Evolutionary conservation across 2,113 vertebrate genomes (phyloP).

Genomic region (Phocoena sinus): DNA sequence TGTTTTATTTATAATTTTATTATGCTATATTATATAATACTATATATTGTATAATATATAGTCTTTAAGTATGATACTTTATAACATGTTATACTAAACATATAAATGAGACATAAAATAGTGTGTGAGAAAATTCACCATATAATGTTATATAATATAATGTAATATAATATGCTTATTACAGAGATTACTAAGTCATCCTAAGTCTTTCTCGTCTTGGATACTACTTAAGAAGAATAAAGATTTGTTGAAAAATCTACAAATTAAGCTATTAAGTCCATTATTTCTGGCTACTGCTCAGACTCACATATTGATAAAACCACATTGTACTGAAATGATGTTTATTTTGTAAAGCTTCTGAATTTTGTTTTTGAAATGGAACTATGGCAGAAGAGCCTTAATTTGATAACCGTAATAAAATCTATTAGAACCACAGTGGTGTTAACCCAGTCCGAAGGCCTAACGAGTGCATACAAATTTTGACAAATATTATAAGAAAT

Average conservation of each 20-base stretch:
- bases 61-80: not conserved
- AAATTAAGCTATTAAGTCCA: not conserved
- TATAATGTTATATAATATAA: not conserved
- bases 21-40: not conserved
- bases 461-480: not conserved
- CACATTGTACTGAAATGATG: not conserved
- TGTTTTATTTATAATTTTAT: not conserved
- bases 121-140: not conserved
- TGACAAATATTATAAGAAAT: not conserved
- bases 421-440: not conserved
- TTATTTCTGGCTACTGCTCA: not conserved
- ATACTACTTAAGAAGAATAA: not conserved
- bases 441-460: not conserved
- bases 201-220: not conserved
- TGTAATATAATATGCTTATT: not conserved
- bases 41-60: not conserved
- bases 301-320: not conserved
- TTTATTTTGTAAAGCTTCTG: not conserved
- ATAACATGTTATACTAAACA: not conserved
- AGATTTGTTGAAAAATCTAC: not conserved
- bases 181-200: not conserved
- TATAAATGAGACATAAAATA: not conserved
- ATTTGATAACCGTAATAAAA: not conserved
- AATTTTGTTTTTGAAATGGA: not conserved
- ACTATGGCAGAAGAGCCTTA: not conserved